A percentile compares a stretch with the other conserved stretches of the same genome.
phyloP scores from a whole-genome alignment of 2,888 invertebrate species.

The Hyposoter dolosus region DNA sequence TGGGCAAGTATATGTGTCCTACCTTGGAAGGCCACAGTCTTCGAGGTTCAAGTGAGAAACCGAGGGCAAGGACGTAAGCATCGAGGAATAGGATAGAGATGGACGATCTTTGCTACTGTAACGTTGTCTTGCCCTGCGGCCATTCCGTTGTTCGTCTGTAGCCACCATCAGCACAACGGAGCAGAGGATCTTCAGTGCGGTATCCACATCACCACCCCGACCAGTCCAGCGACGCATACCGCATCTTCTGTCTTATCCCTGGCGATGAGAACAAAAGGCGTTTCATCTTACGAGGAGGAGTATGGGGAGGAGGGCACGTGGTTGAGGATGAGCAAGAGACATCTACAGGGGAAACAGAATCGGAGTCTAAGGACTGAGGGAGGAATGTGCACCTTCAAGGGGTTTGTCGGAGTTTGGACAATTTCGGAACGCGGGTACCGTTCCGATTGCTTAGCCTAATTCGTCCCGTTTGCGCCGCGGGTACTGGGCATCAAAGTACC shows the following conservation, averaged over 20 bases:
- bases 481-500: constrained; percentile 74
- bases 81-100: constrained; percentile 44
- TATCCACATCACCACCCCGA: constrained; percentile 56
- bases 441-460: constrained; percentile 84
- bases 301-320: constrained; percentile 65
- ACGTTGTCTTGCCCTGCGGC: constrained; percentile 66
- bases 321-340: constrained; percentile 69
- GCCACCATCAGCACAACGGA: constrained; percentile 51
- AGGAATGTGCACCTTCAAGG: constrained; percentile 77
- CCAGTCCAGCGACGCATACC: constrained; percentile 64
- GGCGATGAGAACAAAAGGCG: constrained; percentile 73
- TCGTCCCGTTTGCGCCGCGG: constrained; percentile 75
- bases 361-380: constrained; percentile 66
- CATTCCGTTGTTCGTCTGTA: constrained; percentile 63
- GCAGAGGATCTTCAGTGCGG: constrained; percentile 37
- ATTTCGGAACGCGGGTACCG: constrained; percentile 78
- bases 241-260: constrained; percentile 64
- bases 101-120: constrained; percentile 44
- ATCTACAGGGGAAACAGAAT: constrained; percentile 65
- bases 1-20: constrained; percentile 55
- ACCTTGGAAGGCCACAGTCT: constrained; percentile 53
- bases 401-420: constrained; percentile 81
- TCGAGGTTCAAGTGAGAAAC: constrained; percentile 58
- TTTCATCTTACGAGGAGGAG: constrained; percentile 78
- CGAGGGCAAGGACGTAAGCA: constrained; percentile 47